Evolutionary conservation across 2,113 vertebrate species (phyloP).

Genomic region (Euleptes europaea): DNA sequence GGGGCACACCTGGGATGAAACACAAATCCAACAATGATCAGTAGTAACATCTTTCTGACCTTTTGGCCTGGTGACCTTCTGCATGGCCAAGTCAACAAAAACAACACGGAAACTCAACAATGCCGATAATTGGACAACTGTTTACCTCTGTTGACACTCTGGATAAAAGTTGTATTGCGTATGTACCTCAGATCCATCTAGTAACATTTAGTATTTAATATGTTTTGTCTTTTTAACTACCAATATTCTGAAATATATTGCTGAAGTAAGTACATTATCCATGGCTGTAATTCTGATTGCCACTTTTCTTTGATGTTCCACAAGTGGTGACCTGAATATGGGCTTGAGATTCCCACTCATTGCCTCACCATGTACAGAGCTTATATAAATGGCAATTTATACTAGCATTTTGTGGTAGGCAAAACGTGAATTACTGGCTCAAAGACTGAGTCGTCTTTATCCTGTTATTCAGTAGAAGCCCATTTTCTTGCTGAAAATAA

Average conservation of each 20-base stretch:
- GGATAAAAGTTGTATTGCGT: background rate
- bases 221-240: conserved; percentile 5
- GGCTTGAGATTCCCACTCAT: background rate
- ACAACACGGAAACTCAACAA: conserved; percentile 3
- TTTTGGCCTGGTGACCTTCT: background rate
- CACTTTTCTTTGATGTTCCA: conserved; percentile 29
- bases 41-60: background rate
- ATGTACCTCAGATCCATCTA: background rate
- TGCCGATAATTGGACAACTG: conserved; percentile 19
- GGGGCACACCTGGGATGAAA: conserved; percentile 88
- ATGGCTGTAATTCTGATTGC: conserved; percentile 33
- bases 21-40: background rate
- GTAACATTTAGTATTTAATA: conserved; percentile 15
- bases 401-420: background rate
- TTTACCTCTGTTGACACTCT: background rate
- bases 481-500: background rate
- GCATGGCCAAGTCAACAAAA: conserved; percentile 6
- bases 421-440: background rate
- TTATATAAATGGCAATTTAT: background rate
- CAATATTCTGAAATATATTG: conserved; percentile 31
- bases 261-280: conserved; percentile 33
- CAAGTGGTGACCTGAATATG: background rate
- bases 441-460: accelerated
- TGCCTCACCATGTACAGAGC: background rate
- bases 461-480: background rate